A percentile compares a stretch with the other conserved stretches of the same genome.
These are phyloP conservation scores for Megalops cyprinoides DNA, from an alignment of 2,797 vertebrate genomes.

Conservation along the genomic window DNA sequence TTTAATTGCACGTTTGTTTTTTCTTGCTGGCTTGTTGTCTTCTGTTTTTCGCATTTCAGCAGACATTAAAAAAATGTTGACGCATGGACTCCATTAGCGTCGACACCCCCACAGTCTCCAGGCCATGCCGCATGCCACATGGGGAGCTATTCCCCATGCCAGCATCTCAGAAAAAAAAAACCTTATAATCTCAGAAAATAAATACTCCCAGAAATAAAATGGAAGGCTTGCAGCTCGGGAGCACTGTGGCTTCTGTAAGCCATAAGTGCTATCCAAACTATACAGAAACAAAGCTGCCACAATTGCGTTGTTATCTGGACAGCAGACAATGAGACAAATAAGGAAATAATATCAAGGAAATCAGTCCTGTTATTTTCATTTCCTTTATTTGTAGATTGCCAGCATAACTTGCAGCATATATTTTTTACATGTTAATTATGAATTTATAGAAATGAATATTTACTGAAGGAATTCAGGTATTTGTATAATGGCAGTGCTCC, in stretches of 20 bases:
- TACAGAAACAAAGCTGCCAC: not conserved
- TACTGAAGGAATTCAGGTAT: too few species aligned
- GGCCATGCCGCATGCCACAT: not conserved
- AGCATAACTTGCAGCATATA: too few species aligned
- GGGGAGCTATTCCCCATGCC: not conserved
- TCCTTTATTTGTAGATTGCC: too few species aligned
- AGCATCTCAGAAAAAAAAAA: conserved; percentile 14
- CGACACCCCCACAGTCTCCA: not conserved
- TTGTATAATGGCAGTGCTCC: too few species aligned
- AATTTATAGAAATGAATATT: too few species aligned
- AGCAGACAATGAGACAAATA: not conserved
- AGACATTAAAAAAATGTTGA: conserved; percentile 10
- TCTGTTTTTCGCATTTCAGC: conserved; percentile 6
- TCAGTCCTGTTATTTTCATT: not conserved
- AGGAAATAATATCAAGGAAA: not conserved
- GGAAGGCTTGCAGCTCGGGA: not conserved
- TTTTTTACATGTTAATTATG: too few species aligned
- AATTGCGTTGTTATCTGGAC: not conserved
- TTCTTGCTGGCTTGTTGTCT: not conserved
- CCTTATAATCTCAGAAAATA: not conserved
- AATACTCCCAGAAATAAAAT: not conserved
- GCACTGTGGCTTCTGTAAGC: not conserved
- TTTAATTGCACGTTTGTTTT: not conserved
- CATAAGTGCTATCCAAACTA: not conserved
- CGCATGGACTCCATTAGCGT: not conserved